A percentile compares a stretch with the other conserved stretches of the same genome.
These are phyloP conservation scores for Brienomyrus brachyistius DNA, from an alignment of 2,113 vertebrate species.

Conservation along the genomic window DNA sequence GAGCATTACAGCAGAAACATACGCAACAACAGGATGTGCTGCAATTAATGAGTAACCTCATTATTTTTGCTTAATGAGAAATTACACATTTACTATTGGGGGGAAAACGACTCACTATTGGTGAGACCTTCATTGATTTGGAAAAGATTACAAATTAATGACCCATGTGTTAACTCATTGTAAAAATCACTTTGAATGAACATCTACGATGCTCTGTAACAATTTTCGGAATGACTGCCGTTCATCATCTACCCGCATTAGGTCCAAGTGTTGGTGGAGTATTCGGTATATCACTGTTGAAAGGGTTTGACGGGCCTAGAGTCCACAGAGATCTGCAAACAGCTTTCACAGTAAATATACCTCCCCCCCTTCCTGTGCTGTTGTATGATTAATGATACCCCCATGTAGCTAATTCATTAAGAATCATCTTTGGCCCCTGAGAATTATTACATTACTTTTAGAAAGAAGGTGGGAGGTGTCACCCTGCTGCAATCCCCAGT, in stretches of 20 bases:
- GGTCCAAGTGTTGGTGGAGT: neutral
- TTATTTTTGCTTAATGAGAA: constrained; percentile 13
- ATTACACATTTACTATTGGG: constrained; percentile 32
- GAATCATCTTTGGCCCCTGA: neutral
- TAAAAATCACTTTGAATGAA: constrained; percentile 64
- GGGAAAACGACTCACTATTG: constrained; percentile 37
- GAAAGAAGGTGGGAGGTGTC: neutral
- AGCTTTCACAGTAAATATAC: neutral
- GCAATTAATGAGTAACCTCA: constrained; percentile 1
- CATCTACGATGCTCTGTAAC: constrained; percentile 53
- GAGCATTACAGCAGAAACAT: neutral
- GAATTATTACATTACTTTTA: neutral
- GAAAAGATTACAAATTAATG: constrained; percentile 60
- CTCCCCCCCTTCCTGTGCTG: too few relatives aligned
- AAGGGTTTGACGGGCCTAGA: neutral
- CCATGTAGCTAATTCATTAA: neutral
- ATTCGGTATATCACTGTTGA: neutral
- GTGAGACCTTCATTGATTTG: constrained; percentile 52
- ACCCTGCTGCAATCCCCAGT: neutral
- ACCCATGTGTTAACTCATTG: constrained; percentile 52
- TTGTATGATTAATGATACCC: neutral
- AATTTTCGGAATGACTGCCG: neutral
- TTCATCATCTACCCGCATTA: neutral
- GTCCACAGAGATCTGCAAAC: neutral
- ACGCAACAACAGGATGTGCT: neutral